Conservation (phyloP, 1,140 invertebrate species). For the Drosophila varians region DNA sequence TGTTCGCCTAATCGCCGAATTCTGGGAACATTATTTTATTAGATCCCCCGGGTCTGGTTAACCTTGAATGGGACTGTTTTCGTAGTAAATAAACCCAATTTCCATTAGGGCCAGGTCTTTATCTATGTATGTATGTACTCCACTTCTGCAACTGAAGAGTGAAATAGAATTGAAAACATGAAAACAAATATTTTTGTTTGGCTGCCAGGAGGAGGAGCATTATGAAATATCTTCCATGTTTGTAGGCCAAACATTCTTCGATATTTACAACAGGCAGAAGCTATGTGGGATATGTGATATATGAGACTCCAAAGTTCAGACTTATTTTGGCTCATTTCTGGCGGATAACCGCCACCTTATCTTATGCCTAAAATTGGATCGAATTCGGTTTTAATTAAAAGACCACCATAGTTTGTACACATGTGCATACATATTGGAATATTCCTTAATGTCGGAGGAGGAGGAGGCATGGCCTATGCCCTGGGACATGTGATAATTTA, state of each 20-base stretch:
- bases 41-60: slow-evolving; percentile 1
- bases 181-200: slow-evolving; percentile 40
- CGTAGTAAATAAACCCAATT: slow-evolving; percentile 27
- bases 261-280: slow-evolving; percentile 14
- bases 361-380: slow-evolving; percentile 56
- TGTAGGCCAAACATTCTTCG: slow-evolving; percentile 33
- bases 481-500: slow-evolving; percentile 30
- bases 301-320: slow-evolving; percentile 10
- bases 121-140: slow-evolving; percentile 34
- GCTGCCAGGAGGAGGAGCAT: slow-evolving; percentile 4
- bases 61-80: slow-evolving; percentile 27
- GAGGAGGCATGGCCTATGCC: slow-evolving; percentile 36
- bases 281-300: slow-evolving; percentile 8
- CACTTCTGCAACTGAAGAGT: slow-evolving; percentile 21
- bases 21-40: slow-evolving; percentile 24
- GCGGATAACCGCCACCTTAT: slow-evolving; percentile 36
- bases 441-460: slow-evolving; percentile 34
- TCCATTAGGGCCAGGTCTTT: slow-evolving; percentile 28
- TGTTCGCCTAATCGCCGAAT: slow-evolving; percentile 5
- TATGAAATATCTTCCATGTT: slow-evolving; percentile 44
- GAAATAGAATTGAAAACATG: slow-evolving; percentile 13
- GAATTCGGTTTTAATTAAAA: slow-evolving; percentile 65
- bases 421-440: slow-evolving; percentile 10
- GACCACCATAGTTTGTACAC: neutral
- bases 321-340: slow-evolving; percentile 10